Conservation (phyloP, 2,888 invertebrate species). For the Auanema sp. region DNA sequence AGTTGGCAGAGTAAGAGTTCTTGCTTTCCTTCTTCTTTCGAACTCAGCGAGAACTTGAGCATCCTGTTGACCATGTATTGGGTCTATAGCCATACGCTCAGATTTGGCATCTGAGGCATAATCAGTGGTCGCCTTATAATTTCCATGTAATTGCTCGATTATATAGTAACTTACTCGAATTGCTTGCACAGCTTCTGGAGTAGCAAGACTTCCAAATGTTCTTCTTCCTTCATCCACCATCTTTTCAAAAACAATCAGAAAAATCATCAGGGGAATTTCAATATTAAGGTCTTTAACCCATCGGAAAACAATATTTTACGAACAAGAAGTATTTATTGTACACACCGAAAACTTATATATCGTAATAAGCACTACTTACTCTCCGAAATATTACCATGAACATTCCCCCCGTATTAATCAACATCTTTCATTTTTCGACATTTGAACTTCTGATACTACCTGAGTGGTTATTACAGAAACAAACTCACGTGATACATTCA, state of each 20-base stretch:
- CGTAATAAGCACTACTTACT: too few species aligned
- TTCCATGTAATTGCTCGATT: background rate
- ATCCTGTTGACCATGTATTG: slow-evolving; percentile 28
- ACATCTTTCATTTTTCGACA: too few species aligned
- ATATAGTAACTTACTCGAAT: slow-evolving; percentile 26
- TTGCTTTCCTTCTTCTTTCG: slow-evolving; percentile 84
- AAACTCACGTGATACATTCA: slow-evolving; percentile 1
- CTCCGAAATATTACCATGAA: too few species aligned
- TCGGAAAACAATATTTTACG: too few species aligned
- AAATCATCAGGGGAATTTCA: too few species aligned
- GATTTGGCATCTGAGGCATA: slow-evolving; percentile 10
- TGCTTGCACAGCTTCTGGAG: slow-evolving; percentile 27
- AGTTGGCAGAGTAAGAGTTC: slow-evolving; percentile 94
- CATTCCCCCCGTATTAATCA: too few species aligned
- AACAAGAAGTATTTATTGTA: too few species aligned
- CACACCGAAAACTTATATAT: too few species aligned
- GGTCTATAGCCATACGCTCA: slow-evolving; percentile 34
- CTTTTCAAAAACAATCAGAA: too few species aligned
- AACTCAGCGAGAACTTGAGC: slow-evolving; percentile 82
- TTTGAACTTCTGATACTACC: too few species aligned
- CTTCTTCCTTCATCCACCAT: slow-evolving; percentile 16
- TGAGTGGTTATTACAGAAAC: too few species aligned
- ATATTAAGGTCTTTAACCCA: too few species aligned
- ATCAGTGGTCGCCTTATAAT: slow-evolving; percentile 18
- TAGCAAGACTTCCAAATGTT: slow-evolving; percentile 36